A percentile compares a stretch with the other conserved stretches of the same genome.
These are phyloP conservation scores for Rynchops niger DNA, from an alignment of 2,113 vertebrate genomes.

Conservation along the genomic window DNA sequence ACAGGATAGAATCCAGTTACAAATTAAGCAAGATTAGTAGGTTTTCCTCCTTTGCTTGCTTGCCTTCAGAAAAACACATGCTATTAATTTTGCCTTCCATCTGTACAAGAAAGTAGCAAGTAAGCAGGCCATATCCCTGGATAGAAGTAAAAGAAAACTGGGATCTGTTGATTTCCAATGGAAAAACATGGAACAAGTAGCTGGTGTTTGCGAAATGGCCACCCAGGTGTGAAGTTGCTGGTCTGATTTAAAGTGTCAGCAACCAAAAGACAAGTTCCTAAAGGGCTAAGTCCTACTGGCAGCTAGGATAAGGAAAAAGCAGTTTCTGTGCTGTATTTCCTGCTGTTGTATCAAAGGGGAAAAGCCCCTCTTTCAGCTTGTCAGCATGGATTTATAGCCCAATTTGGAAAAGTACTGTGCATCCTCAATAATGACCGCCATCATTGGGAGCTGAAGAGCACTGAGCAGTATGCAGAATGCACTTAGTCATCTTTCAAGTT, in stretches of 20 bases:
- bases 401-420: neutral
- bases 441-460: neutral
- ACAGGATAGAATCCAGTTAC: neutral
- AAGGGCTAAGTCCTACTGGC: neutral
- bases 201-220: neutral
- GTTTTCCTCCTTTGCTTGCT: slow-evolving; percentile 11
- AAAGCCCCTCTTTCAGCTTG: neutral
- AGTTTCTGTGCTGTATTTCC: neutral
- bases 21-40: slow-evolving; percentile 30
- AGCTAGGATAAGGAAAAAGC: neutral
- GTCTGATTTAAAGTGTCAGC: neutral
- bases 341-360: neutral
- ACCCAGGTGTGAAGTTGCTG: neutral
- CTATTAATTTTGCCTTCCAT: slow-evolving; percentile 21
- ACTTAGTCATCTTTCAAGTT: neutral
- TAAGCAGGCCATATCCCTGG: neutral
- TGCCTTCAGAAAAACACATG: slow-evolving; percentile 37
- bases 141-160: neutral
- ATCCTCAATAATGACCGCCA: neutral
- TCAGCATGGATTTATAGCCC: neutral
- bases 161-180: neutral
- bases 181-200: neutral
- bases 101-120: neutral
- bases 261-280: neutral
- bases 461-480: neutral